Evolutionary conservation across 2,113 vertebrate species (phyloP), one percentile per base, ranked within the genome.

Genomic region (Semnornis frantzii): DNA sequence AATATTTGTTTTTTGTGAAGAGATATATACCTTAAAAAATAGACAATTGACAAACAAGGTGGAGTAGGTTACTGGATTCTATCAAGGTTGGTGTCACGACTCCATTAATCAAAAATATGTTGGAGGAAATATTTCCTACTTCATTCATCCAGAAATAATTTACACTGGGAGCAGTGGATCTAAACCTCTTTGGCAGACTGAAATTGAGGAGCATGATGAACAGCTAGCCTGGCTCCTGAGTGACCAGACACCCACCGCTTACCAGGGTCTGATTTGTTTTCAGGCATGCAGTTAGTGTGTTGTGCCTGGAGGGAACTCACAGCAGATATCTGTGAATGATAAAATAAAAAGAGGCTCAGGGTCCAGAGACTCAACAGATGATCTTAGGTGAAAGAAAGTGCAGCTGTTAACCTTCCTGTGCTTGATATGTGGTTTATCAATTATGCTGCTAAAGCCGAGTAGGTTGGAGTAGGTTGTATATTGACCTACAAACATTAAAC

Each of bases 391-490:
- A 94, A 96, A 96, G 92, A 97, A 93, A 97, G 95, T 66, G 0
- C 42, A 96, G 93, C 96, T 97, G 86, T 94, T 98, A 95, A 96
- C 94, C 90, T 97, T 64, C 44, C 75, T 94, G 78, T 93, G 92
- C 82, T 87, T 92, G 95, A 89, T 94, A 94, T 46, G 97, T 98
- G 98, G 96, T 97, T 97, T 97, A 94, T 98, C 96, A 95, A 94
- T 98, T 97, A 97, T 44, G 90, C 91, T 96, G 91, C 82, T 97
- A 95, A 95, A 94, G 95, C 90, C 87, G 88, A 92, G 76, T 76
- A 95, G 89, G 87, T 96, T 96, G 90, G 88, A 92, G 76, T 76
- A 95, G 89, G 87, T 96, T 96, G 90, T 94, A 65, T 95, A 93
- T 97, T 96, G 93, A 89, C 89, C 77, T 95, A 13, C 83, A 86